Evolutionary conservation across 2,113 vertebrate species (phyloP), one percentile per base, ranked within the genome.

Genomic region (Xiphophorus maculatus): DNA sequence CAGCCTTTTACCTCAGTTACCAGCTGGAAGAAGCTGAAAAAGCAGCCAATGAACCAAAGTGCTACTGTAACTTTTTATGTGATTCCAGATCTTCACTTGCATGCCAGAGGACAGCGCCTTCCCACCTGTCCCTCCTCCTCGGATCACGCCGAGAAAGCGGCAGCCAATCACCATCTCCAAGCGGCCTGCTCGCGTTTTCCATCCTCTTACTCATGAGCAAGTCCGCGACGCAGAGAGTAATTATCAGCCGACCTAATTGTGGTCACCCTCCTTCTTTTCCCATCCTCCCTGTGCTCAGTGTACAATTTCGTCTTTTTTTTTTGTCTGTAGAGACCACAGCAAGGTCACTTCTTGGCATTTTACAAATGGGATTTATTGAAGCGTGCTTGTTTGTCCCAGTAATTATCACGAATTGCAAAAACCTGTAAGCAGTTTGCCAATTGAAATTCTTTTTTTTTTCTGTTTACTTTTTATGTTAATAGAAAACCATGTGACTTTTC

Each of bases 161-260:
- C 98, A 98, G 73, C 97, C 97, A 87, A 99, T 99, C 93, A 98
- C 98, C 14, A 99, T 99, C 89, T 99, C 98, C 58, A 99, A 98
- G 82, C 95, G 97, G 1, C 96, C 96, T 0, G 87, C 96, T 27
- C 94, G 97, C 69, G 94, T 95, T 87, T 93, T 94, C 79, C 91
- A 92, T 0, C 76, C 94, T 71, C 91, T 97, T 78, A 96, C 94
- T 8, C 92, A 86, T 17, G 91, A 93, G 48, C 74, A 92, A 73
- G 77, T 86, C 29, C 93, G 95, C 73, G 93, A 93, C 72, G 80
- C 77, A 6, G 92, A 95, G 94, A 96, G 97, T 99, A 86, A 95
- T 96, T 96, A 87, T 12, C 0, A 67, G 51, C 74, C 76, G 74
- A 68, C 83, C 83, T 78, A 51, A 77, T 71, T 87, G 82, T 87